These are phyloP conservation scores for Nannoperca australis DNA, from an alignment of 2,797 vertebrate genomes.

Conservation along the genomic window DNA sequence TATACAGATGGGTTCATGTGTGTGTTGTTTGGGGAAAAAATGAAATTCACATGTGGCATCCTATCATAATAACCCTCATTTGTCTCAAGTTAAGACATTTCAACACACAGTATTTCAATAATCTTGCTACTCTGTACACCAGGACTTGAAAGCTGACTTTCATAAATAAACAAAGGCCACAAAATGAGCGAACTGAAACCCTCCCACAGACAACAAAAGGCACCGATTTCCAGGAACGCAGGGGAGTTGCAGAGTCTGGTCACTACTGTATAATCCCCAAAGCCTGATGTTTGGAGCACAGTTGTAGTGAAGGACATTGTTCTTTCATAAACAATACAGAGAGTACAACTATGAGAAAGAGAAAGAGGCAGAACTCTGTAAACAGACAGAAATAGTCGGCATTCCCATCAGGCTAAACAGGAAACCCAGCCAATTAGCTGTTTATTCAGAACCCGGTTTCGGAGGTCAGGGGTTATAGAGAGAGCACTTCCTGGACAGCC, in stretches of 20 bases:
- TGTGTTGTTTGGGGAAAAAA: conserved; percentile 25
- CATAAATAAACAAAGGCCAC: conserved; percentile 67
- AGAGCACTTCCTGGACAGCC: conserved; percentile 86
- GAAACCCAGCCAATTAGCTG: conserved; percentile 89
- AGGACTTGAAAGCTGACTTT: conserved; percentile 61
- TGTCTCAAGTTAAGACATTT: conserved; percentile 42
- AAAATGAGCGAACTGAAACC: conserved; percentile 60
- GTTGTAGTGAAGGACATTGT: conserved; percentile 74
- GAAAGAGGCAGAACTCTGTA: conserved; percentile 82
- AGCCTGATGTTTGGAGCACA: conserved; percentile 68
- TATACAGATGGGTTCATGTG: conserved; percentile 28
- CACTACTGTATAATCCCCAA: conserved; percentile 55
- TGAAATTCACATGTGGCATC: conserved; percentile 16
- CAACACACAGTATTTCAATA: conserved; percentile 56
- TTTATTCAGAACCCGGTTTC: conserved; percentile 85
- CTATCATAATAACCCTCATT: conserved; percentile 34
- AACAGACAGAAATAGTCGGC: conserved; percentile 87
- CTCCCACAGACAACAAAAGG: conserved; percentile 69
- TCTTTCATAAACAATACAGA: conserved; percentile 81
- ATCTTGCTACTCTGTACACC: conserved; percentile 32
- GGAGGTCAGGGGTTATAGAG: conserved; percentile 81
- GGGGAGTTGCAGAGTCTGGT: conserved; percentile 54
- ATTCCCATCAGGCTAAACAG: conserved; percentile 89
- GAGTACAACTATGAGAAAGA: conserved; percentile 74
- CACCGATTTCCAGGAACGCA: conserved; percentile 64